phyloP scores from a whole-genome alignment of 2,888 invertebrate species.

The Eilema caniola region DNA sequence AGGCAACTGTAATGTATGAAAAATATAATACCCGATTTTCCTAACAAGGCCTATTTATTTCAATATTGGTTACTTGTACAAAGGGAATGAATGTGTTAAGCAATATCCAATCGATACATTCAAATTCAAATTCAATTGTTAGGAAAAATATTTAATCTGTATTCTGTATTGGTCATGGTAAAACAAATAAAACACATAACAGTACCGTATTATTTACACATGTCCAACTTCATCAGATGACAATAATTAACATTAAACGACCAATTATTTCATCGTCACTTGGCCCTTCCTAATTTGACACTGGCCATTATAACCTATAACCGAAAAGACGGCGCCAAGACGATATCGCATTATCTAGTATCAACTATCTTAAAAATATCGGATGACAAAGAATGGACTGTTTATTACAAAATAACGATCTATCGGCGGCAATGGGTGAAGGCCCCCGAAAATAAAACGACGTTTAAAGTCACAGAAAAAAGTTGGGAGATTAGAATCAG shows the following conservation, averaged over 20 bases:
- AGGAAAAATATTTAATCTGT: slow-evolving; percentile 6
- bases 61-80: not conserved
- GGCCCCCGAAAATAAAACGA: slow-evolving; percentile 86
- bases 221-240: slow-evolving; percentile 49
- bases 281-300: slow-evolving; percentile 63
- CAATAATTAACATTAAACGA: slow-evolving; percentile 60
- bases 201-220: slow-evolving; percentile 47
- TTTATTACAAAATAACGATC: slow-evolving; percentile 85
- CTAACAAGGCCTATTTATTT: slow-evolving; percentile 9
- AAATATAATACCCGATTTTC: not conserved
- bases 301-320: slow-evolving; percentile 70
- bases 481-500: slow-evolving; percentile 80
- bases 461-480: slow-evolving; percentile 81
- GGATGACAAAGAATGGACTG: slow-evolving; percentile 84
- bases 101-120: not conserved
- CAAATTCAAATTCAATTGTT: too few relatives aligned
- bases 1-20: slow-evolving; percentile 19
- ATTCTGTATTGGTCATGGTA: slow-evolving; percentile 26
- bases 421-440: slow-evolving; percentile 68
- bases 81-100: not conserved
- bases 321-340: slow-evolving; percentile 74
- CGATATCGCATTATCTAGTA: slow-evolving; percentile 70
- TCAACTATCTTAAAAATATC: slow-evolving; percentile 79
- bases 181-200: slow-evolving; percentile 32
- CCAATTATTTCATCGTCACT: slow-evolving; percentile 57